These are phyloP conservation scores for Pseudomyrmex flavicornis DNA, from an alignment of 1,140 invertebrate genomes.

Conservation along the genomic window DNA sequence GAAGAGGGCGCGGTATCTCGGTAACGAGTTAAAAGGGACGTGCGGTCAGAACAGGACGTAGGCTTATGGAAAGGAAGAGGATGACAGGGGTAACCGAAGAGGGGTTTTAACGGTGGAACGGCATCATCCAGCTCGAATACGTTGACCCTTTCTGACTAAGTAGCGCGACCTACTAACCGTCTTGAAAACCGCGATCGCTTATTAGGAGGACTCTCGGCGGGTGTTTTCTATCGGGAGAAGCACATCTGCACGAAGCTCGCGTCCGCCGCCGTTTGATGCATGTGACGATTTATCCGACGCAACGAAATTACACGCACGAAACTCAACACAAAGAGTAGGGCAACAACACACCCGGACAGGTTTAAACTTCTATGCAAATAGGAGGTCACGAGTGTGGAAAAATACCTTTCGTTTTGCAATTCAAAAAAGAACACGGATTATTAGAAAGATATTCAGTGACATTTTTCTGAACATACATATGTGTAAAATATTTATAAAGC, in stretches of 20 bases:
- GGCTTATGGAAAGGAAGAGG: conserved; percentile 36
- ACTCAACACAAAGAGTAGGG: conserved; percentile 35
- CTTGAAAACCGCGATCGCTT: conserved; percentile 67
- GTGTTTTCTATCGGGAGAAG: conserved; percentile 37
- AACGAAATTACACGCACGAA: conserved; percentile 52
- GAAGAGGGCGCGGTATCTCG: conserved; percentile 27
- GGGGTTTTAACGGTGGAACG: conserved; percentile 39
- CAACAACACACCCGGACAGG: conserved; percentile 24
- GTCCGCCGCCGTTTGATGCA: conserved; percentile 14
- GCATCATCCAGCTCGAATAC: conserved; percentile 73
- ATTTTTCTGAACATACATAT: too few relatives aligned
- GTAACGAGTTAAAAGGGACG: neutral
- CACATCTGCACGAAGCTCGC: conserved; percentile 15
- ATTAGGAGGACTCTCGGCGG: conserved; percentile 1
- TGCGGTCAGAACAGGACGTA: conserved; percentile 59
- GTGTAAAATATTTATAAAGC: too few relatives aligned
- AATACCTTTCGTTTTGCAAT: conserved; percentile 1
- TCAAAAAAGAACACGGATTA: neutral
- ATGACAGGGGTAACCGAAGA: conserved; percentile 26
- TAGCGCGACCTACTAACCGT: conserved; percentile 78
- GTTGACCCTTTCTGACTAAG: conserved; percentile 76
- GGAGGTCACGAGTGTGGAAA: neutral
- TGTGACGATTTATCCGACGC: conserved; percentile 23
- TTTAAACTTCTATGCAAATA: conserved; percentile 16
- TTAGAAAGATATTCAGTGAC: too few relatives aligned